A percentile compares a stretch with the other conserved stretches of the same genome.
These are phyloP conservation scores for Dryoscopus gambensis DNA, from an alignment of 2,113 vertebrate species.

Conservation along the genomic window DNA sequence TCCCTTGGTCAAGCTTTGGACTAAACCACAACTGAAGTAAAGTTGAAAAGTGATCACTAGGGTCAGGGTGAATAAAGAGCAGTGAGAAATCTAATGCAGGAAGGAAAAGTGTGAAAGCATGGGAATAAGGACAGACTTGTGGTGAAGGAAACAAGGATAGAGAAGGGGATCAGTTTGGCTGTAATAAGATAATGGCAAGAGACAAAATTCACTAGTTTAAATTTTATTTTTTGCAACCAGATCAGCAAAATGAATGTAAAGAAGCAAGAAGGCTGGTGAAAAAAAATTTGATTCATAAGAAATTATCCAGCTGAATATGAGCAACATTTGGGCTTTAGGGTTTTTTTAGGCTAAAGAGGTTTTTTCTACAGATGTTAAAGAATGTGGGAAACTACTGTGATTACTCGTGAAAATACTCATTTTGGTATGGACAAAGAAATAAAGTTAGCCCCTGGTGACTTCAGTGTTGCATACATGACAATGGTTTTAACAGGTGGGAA, in stretches of 20 bases:
- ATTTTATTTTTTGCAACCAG: background rate
- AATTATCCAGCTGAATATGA: background rate
- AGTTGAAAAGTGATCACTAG: background rate
- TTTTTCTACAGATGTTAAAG: background rate
- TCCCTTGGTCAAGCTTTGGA: background rate
- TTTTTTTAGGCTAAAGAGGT: fast-evolving
- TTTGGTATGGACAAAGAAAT: background rate
- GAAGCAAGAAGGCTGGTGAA: fast-evolving
- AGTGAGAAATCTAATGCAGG: background rate
- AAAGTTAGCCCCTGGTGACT: background rate
- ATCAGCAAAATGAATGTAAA: background rate
- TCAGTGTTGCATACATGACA: background rate
- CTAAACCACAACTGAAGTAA: background rate
- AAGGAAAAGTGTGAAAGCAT: background rate
- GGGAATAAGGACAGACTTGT: background rate
- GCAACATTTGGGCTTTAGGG: background rate
- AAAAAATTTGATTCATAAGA: background rate
- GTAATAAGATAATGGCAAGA: background rate
- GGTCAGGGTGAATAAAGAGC: background rate
- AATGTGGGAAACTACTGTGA: background rate
- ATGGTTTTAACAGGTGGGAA: background rate
- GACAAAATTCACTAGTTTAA: background rate
- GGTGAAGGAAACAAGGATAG: background rate
- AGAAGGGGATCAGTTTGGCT: background rate
- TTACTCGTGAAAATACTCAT: background rate